Conservation (phyloP, 1,140 invertebrate species). For the Caerostris extrusa region DNA sequence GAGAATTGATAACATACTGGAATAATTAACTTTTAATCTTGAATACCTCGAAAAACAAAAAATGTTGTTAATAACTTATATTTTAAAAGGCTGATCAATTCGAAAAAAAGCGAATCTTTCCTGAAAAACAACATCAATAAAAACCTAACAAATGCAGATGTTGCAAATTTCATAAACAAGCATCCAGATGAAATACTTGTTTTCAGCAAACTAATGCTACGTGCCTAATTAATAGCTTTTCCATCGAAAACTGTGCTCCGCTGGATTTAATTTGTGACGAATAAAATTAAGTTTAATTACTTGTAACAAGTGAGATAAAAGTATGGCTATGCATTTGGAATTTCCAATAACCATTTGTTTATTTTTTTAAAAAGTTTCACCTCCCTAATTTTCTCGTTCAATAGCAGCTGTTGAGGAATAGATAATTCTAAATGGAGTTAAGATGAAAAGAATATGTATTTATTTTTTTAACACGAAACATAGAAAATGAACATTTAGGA, state of each 20-base stretch:
- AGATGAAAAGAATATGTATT: not conserved
- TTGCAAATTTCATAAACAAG: not conserved
- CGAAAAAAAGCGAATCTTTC: not conserved
- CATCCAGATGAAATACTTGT: not conserved
- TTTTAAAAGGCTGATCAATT: not conserved
- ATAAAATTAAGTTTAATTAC: conserved; percentile 40
- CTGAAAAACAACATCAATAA: not conserved
- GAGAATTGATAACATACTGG: too few relatives aligned
- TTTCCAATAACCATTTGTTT: conserved; percentile 9
- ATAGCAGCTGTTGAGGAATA: too few relatives aligned
- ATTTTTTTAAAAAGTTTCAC: not conserved
- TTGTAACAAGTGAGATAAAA: conserved; percentile 26
- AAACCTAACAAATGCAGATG: not conserved
- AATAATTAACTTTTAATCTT: too few relatives aligned
- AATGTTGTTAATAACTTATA: not conserved
- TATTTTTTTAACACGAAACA: not conserved
- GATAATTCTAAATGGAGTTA: conserved; percentile 4
- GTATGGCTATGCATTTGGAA: not conserved
- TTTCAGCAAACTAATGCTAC: not conserved
- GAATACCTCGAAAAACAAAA: too few relatives aligned
- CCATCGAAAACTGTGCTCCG: not conserved
- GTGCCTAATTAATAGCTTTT: not conserved
- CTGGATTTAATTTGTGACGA: conserved; percentile 30
- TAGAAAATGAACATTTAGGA: conserved; percentile 41
- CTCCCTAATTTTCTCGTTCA: not conserved